phyloP scores from a whole-genome alignment of 2,797 vertebrate species.

The Pipistrellus pygmaeus region DNA sequence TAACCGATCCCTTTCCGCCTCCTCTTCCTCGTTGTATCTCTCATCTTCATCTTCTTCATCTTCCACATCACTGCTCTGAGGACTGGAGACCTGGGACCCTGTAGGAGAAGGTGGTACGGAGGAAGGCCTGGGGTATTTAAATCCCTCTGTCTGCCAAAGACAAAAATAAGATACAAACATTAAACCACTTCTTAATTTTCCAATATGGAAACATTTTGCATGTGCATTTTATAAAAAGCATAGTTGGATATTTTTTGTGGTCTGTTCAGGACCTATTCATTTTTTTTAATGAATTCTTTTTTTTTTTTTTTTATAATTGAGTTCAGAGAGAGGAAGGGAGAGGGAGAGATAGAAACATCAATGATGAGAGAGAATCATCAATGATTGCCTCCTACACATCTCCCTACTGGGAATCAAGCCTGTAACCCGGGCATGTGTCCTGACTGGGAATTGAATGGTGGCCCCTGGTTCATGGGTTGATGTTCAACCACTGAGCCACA shows the following conservation, averaged over 20 bases:
- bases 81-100: slow-evolving; percentile 93
- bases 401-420: too few relatives aligned
- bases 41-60: slow-evolving; percentile 90
- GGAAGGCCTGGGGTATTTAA: slow-evolving; percentile 93
- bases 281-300: background rate
- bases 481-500: too few relatives aligned
- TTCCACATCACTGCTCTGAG: slow-evolving; percentile 92
- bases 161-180: slow-evolving; percentile 57
- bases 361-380: too few relatives aligned
- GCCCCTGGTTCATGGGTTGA: too few relatives aligned
- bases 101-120: slow-evolving; percentile 96
- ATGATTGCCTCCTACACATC: too few relatives aligned
- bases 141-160: slow-evolving; percentile 92
- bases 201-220: background rate
- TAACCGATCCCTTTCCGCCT: slow-evolving; percentile 94
- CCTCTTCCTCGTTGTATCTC: slow-evolving; percentile 95
- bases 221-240: background rate
- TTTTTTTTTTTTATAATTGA: too few relatives aligned
- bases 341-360: too few relatives aligned
- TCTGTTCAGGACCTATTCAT: background rate
- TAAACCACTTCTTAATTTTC: background rate
- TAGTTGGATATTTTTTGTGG: background rate
- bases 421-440: too few relatives aligned
- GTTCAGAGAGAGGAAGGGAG: too few relatives aligned
- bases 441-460: too few relatives aligned